These are phyloP conservation scores for Macrophya annulata DNA, from an alignment of 2,888 invertebrate genomes.

Conservation along the genomic window DNA sequence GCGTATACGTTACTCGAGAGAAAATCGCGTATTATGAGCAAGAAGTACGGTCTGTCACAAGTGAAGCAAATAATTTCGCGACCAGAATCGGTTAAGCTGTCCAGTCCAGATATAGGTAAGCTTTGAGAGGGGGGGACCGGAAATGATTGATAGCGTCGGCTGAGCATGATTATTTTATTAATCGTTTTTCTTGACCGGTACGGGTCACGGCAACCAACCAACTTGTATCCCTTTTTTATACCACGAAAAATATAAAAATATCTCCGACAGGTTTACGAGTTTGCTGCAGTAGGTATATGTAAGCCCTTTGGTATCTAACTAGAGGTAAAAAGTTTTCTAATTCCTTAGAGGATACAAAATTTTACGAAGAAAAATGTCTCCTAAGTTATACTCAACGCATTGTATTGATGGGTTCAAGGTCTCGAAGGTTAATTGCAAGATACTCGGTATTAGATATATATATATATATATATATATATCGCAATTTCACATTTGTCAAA, in stretches of 20 bases:
- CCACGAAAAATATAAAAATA: constrained; percentile 36
- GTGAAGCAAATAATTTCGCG: constrained; percentile 69
- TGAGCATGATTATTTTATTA: constrained; percentile 75
- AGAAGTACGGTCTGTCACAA: constrained; percentile 65
- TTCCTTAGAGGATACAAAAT: constrained; percentile 33
- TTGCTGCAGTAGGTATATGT: too few relatives aligned
- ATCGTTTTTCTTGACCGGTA: constrained; percentile 72
- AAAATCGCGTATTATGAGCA: not conserved
- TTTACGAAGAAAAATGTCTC: not conserved
- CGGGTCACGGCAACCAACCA: constrained; percentile 60
- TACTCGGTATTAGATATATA: constrained; percentile 21
- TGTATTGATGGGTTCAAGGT: constrained; percentile 37
- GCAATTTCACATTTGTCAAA: not conserved
- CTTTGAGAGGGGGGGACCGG: constrained; percentile 62
- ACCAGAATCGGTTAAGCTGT: constrained; percentile 69
- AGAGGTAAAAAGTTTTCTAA: constrained; percentile 23
- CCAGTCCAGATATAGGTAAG: constrained; percentile 68
- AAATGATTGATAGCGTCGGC: constrained; percentile 73
- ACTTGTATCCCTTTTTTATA: constrained; percentile 55
- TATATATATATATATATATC: too few relatives aligned
- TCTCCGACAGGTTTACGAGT: constrained; percentile 35
- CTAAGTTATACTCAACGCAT: not conserved
- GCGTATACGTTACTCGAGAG: not conserved
- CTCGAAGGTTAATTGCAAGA: constrained; percentile 40
- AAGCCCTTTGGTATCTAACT: not conserved